Conservation (phyloP, 2,888 invertebrate genomes). For the Philhelius pedissequus region DNA sequence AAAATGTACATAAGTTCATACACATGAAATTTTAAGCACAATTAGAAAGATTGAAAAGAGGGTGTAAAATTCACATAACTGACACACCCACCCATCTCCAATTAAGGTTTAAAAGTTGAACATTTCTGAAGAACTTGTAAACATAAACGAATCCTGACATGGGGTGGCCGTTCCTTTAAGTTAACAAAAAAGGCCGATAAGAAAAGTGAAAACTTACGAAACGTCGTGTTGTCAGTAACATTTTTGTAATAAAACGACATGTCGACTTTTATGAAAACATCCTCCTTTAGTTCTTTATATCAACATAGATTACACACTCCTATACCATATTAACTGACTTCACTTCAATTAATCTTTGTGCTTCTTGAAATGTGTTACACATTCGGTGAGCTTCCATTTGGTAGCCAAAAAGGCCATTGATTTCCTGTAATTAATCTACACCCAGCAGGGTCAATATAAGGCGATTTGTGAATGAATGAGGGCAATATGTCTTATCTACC, state of each 20-base stretch:
- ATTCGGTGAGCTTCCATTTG: neutral
- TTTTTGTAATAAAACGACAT: neutral
- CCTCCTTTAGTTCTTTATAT: neutral
- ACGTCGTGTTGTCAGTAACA: neutral
- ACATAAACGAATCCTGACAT: neutral
- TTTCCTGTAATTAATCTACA: neutral
- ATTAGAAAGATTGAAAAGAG: neutral
- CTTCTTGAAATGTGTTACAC: slow-evolving; percentile 15
- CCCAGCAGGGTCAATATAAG: slow-evolving; percentile 39
- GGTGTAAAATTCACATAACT: neutral
- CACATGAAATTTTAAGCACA: slow-evolving; percentile 10
- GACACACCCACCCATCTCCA: neutral
- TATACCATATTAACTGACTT: too few relatives aligned
- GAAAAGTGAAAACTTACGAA: neutral
- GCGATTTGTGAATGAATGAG: slow-evolving; percentile 25
- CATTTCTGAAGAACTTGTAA: neutral
- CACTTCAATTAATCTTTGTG: slow-evolving; percentile 33
- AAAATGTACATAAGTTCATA: slow-evolving; percentile 37
- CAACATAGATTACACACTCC: slow-evolving; percentile 8
- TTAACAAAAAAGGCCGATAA: neutral
- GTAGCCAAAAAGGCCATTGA: neutral
- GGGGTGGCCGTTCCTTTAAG: neutral
- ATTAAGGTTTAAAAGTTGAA: neutral
- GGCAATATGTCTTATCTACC: too few relatives aligned
- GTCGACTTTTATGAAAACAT: slow-evolving; percentile 3